These are phyloP conservation scores for Odontomyia ornata DNA, from an alignment of 2,888 invertebrate genomes.

Conservation along the genomic window DNA sequence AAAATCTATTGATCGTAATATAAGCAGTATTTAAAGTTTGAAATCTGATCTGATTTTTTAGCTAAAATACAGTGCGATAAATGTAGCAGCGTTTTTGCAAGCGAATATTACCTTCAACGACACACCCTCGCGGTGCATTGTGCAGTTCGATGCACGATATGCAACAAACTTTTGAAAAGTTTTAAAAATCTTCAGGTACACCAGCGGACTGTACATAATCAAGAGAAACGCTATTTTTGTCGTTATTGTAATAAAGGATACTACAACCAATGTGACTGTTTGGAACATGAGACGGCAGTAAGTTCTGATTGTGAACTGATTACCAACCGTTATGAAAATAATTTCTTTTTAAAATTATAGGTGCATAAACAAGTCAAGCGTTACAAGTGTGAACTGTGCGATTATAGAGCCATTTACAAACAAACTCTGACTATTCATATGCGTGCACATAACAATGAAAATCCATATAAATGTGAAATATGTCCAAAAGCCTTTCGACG, in stretches of 20 bases:
- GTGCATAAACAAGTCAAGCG: constrained; percentile 44
- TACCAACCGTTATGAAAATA: background rate
- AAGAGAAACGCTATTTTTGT: constrained; percentile 58
- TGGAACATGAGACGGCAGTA: constrained; percentile 56
- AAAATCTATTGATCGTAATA: too few relatives aligned
- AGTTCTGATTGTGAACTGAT: too few relatives aligned
- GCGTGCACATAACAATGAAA: constrained; percentile 56
- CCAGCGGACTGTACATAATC: constrained; percentile 58
- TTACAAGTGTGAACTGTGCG: constrained; percentile 52
- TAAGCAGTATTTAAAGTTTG: too few relatives aligned
- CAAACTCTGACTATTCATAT: constrained; percentile 59
- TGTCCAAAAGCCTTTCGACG: constrained; percentile 58
- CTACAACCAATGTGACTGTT: constrained; percentile 59
- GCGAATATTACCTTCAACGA: constrained; percentile 54
- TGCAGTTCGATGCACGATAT: constrained; percentile 56
- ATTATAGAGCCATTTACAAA: constrained; percentile 57
- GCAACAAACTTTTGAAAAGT: constrained; percentile 58
- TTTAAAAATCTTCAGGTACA: constrained; percentile 58
- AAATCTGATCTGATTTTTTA: too few relatives aligned
- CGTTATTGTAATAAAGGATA: constrained; percentile 59
- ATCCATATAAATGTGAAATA: constrained; percentile 57
- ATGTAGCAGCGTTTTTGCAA: constrained; percentile 56
- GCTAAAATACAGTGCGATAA: constrained; percentile 53
- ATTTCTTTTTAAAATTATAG: constrained; percentile 22
- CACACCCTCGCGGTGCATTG: constrained; percentile 57